Percentiles rank a stretch among this genome's conserved stretches.
These are phyloP conservation scores for Lucifuga dentata DNA, from an alignment of 2,113 vertebrate genomes.

Conservation along the genomic window DNA sequence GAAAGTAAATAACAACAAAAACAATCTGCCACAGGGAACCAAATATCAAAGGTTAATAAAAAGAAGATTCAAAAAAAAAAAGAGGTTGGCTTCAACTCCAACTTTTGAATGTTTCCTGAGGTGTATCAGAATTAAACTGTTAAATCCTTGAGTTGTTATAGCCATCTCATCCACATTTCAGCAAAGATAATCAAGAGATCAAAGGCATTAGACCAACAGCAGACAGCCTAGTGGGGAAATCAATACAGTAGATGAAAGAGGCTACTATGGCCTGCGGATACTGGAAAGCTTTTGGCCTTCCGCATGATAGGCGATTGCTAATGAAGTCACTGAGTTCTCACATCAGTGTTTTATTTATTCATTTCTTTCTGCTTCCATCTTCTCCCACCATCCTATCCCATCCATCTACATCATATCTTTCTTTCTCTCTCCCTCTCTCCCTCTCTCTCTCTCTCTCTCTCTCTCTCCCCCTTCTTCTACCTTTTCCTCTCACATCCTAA, in stretches of 20 bases:
- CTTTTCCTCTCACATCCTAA: slow-evolving; percentile 54
- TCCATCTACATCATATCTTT: slow-evolving; percentile 37
- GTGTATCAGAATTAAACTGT: slow-evolving; percentile 50
- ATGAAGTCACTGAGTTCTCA: slow-evolving; percentile 57
- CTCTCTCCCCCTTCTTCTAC: slow-evolving; percentile 1
- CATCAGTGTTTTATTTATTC: slow-evolving; percentile 39
- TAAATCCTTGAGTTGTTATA: slow-evolving; percentile 59
- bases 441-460: slow-evolving; percentile 3
- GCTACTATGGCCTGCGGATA: slow-evolving; percentile 39
- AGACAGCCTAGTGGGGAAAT: slow-evolving; percentile 39
- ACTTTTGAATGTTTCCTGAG: slow-evolving; percentile 45
- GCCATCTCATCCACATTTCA: slow-evolving; percentile 57
- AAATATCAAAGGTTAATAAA: too few relatives aligned
- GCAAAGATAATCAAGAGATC: slow-evolving; percentile 72
- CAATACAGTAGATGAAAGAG: slow-evolving; percentile 51
- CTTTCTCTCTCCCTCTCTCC: neutral
- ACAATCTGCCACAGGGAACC: too few relatives aligned
- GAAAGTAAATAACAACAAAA: too few relatives aligned
- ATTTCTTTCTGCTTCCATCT: slow-evolving; percentile 27
- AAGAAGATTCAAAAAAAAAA: neutral
- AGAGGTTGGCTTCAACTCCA: slow-evolving; percentile 52
- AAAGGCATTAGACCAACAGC: slow-evolving; percentile 67
- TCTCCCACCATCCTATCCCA: slow-evolving; percentile 1
- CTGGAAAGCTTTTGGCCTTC: slow-evolving; percentile 37
- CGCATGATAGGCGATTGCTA: slow-evolving; percentile 45